Conservation (phyloP, 2,113 vertebrate genomes). For the Eupsittula cactorum region DNA sequence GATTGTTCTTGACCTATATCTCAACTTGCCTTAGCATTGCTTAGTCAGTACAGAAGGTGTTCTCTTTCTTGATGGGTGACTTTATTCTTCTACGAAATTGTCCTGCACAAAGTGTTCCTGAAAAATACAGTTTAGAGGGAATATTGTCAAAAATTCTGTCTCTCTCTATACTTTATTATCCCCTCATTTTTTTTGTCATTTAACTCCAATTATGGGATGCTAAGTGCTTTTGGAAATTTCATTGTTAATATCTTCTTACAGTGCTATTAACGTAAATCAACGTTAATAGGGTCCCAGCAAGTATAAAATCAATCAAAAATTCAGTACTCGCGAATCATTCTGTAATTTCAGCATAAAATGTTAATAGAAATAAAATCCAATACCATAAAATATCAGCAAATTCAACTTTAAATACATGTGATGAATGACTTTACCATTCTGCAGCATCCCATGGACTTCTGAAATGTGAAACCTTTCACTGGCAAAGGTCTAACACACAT, state of each 20-base stretch:
- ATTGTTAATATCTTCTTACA: conserved; percentile 88
- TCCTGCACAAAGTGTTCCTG: conserved; percentile 54
- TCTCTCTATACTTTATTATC: conserved; percentile 75
- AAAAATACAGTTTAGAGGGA: conserved; percentile 74
- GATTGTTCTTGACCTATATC: neutral
- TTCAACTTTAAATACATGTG: conserved; percentile 84
- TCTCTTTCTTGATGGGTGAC: conserved; percentile 26
- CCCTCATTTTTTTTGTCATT: conserved; percentile 85
- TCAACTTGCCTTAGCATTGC: neutral
- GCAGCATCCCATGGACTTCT: conserved; percentile 43
- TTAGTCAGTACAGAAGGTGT: neutral
- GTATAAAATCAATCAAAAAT: conserved; percentile 90
- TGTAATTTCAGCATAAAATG: conserved; percentile 88
- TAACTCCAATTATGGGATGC: conserved; percentile 87
- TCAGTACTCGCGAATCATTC: conserved; percentile 88
- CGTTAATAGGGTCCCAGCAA: conserved; percentile 87
- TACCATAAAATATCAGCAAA: conserved; percentile 88
- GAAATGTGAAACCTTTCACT: conserved; percentile 19
- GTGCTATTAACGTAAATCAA: conserved; percentile 88
- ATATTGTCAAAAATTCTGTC: conserved; percentile 77
- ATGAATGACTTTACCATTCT: conserved; percentile 73
- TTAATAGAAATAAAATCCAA: conserved; percentile 89
- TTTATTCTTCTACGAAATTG: conserved; percentile 61
- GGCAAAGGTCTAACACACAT: neutral
- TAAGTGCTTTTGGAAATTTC: conserved; percentile 88